A percentile compares a stretch with the other conserved stretches of the same genome.
Evolutionary conservation across 2,113 vertebrate species (phyloP).

Genomic region (Misgurnus anguillicaudatus): DNA sequence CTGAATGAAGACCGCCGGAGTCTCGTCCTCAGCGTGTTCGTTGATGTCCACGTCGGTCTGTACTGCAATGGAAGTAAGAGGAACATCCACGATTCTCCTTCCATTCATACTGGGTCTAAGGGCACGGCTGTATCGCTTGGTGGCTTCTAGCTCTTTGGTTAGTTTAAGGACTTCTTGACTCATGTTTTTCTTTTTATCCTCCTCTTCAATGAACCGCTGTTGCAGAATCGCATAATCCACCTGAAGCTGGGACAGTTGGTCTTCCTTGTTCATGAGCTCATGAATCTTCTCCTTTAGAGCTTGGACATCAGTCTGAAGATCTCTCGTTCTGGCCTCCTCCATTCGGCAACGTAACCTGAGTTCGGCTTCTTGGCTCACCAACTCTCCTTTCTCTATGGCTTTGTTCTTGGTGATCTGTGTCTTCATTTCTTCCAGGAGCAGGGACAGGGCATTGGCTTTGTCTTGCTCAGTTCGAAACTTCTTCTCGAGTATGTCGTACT

Average conservation of each 20-base stretch:
- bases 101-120: constrained; percentile 86
- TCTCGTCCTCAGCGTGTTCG: constrained; percentile 83
- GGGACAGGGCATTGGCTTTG: constrained; percentile 86
- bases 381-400: constrained; percentile 89
- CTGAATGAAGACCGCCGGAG: constrained; percentile 88
- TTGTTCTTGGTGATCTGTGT: constrained; percentile 88
- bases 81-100: constrained; percentile 85
- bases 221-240: constrained; percentile 88
- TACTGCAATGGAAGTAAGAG: constrained; percentile 83
- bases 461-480: constrained; percentile 92
- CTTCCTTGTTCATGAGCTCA: constrained; percentile 96
- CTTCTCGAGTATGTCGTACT: constrained; percentile 91
- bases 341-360: constrained; percentile 81
- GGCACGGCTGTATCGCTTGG: constrained; percentile 86
- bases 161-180: constrained; percentile 82
- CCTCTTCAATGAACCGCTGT: constrained; percentile 86
- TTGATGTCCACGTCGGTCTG: constrained; percentile 81
- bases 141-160: constrained; percentile 85
- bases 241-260: constrained; percentile 92
- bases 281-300: constrained; percentile 98
- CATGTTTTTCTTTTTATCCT: constrained; percentile 84
- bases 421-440: constrained; percentile 88
- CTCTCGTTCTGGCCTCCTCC: constrained; percentile 85
- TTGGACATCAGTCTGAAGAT: constrained; percentile 85
- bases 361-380: constrained; percentile 83